These are phyloP conservation scores for Heteropelma amictum DNA, from an alignment of 2,888 invertebrate species.

Conservation along the genomic window DNA sequence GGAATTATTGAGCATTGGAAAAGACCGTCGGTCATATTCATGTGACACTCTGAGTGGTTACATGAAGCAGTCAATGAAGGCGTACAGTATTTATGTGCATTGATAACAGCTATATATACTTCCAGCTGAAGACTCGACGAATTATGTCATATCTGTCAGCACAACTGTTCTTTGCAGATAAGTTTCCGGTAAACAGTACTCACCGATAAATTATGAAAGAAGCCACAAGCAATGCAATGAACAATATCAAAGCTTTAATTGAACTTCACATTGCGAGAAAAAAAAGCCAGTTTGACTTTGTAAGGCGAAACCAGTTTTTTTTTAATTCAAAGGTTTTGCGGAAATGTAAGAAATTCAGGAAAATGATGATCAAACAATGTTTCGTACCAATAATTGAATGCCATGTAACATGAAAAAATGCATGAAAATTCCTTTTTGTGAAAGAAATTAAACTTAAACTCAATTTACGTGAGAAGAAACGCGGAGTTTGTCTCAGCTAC, in stretches of 20 bases:
- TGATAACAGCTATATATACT: not conserved
- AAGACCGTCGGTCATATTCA: no score
- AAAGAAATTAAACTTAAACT: no score
- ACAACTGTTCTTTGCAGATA: conserved; percentile 21
- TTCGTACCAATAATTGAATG: no score
- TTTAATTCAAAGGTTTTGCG: no score
- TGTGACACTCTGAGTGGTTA: not conserved
- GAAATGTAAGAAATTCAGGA: not conserved
- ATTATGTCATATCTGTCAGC: conserved; percentile 32
- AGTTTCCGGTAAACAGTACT: not conserved
- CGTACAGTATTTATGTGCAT: not conserved
- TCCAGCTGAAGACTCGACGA: not conserved
- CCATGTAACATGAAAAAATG: no score
- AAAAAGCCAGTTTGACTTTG: no score
- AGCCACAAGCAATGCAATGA: not conserved
- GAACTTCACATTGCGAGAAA: not conserved
- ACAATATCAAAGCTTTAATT: not conserved
- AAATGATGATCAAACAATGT: no score
- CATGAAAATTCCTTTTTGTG: no score
- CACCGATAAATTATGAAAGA: conserved; percentile 11
- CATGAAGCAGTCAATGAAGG: not conserved
- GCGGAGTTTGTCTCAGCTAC: no score
- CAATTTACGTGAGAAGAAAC: no score
- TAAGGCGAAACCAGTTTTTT: no score
- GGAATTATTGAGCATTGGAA: no score